Conservation (phyloP, 2,797 vertebrate genomes). For the Microchirus variegatus region DNA sequence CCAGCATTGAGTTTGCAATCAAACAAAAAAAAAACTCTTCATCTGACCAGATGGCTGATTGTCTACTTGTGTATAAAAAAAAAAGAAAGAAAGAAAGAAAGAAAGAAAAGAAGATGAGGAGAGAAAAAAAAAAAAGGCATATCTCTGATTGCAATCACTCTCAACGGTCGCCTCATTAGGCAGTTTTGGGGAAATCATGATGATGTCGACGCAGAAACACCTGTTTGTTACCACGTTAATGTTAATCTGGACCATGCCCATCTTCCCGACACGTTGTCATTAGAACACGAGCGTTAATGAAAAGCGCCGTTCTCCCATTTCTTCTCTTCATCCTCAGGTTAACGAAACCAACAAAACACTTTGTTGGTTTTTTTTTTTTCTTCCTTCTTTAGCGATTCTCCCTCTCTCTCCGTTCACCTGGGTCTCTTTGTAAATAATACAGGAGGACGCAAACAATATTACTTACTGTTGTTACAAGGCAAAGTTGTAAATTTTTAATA, state of each 20-base stretch:
- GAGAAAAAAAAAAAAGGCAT: slow-evolving; percentile 14
- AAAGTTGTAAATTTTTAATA: slow-evolving; percentile 38
- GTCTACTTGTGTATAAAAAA: slow-evolving; percentile 60
- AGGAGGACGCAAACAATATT: slow-evolving; percentile 31
- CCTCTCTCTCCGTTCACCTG: neutral
- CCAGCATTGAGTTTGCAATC: slow-evolving; percentile 56
- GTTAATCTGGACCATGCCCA: slow-evolving; percentile 54
- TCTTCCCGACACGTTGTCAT: slow-evolving; percentile 5
- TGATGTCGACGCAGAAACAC: slow-evolving; percentile 56
- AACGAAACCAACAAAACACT: slow-evolving; percentile 41
- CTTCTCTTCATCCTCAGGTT: slow-evolving; percentile 29
- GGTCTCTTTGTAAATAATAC: slow-evolving; percentile 35
- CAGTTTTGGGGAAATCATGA: slow-evolving; percentile 54
- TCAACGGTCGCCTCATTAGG: slow-evolving; percentile 68
- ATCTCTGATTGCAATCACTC: slow-evolving; percentile 80
- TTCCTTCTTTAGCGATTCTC: slow-evolving; percentile 15
- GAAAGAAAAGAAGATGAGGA: no score
- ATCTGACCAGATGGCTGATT: slow-evolving; percentile 78
- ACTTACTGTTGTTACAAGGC: slow-evolving; percentile 19
- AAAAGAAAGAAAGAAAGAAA: neutral
- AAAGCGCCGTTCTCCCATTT: slow-evolving; percentile 46
- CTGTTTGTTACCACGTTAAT: slow-evolving; percentile 66
- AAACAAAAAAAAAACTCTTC: slow-evolving; percentile 53
- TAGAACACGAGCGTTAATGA: slow-evolving; percentile 64
- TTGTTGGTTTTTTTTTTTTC: slow-evolving; percentile 13